Evolutionary conservation across 92 coral and sea anemone genomes (phyloP).

Genomic region (Muricea muricata): DNA sequence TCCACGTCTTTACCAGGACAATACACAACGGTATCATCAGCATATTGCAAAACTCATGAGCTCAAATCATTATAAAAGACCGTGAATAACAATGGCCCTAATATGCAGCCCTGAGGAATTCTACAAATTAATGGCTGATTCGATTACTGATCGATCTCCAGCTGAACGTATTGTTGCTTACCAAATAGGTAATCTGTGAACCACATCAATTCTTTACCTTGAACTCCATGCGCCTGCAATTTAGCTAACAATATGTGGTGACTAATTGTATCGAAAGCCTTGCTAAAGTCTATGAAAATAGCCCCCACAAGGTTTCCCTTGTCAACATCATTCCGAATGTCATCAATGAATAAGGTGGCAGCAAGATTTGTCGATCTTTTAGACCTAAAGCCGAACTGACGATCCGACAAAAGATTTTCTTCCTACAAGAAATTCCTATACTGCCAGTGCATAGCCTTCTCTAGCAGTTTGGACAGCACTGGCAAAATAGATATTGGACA

Average conservation of each 20-base stretch:
- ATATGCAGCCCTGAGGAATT: conserved; percentile 3
- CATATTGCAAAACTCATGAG: not conserved
- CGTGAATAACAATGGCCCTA: conserved; percentile 15
- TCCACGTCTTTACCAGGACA: not conserved
- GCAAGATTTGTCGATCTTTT: not conserved
- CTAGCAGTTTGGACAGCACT: not conserved
- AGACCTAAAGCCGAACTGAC: not conserved
- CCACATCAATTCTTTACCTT: not conserved
- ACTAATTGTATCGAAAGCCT: not conserved
- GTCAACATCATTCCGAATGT: not conserved
- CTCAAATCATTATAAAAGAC: conserved; percentile 11
- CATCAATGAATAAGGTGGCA: not conserved
- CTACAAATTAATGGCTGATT: not conserved
- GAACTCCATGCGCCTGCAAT: not conserved
- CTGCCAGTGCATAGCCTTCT: conserved; percentile 3
- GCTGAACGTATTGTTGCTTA: not conserved
- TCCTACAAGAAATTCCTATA: not conserved
- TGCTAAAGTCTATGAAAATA: not conserved
- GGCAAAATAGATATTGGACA: conserved; percentile 7
- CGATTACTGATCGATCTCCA: not conserved
- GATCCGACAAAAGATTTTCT: not conserved
- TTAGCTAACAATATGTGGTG: not conserved
- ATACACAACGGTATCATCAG: conserved; percentile 28
- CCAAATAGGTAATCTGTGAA: conserved; percentile 13
- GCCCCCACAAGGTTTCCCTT: not conserved